Conservation (phyloP, 1,140 invertebrate species). For the Andricus grossulariae region DNA sequence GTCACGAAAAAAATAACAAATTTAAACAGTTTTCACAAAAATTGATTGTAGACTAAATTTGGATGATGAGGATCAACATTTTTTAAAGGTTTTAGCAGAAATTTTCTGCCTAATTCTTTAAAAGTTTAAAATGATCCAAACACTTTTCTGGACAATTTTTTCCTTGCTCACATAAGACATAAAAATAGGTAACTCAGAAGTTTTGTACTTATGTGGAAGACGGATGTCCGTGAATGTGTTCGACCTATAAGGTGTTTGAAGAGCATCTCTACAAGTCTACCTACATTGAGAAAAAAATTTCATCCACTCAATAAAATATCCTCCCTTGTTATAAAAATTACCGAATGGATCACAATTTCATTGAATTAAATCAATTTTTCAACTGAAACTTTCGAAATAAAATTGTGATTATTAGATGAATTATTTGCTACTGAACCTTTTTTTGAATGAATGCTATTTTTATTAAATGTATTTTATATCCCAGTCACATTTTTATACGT, state of each 20-base stretch:
- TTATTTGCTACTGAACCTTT: too few relatives aligned
- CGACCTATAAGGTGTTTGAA: not conserved
- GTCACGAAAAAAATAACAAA: too few relatives aligned
- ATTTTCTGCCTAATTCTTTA: too few relatives aligned
- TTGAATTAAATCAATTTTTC: too few relatives aligned
- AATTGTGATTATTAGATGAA: too few relatives aligned
- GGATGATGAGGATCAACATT: too few relatives aligned
- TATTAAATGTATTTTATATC: not conserved
- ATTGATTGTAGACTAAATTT: too few relatives aligned
- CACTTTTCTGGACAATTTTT: slow-evolving; percentile 1
- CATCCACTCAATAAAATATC: not conserved
- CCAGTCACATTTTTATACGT: not conserved
- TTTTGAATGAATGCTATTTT: not conserved
- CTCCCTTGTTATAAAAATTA: not conserved
- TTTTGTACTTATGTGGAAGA: slow-evolving; percentile 72
- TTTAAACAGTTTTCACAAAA: too few relatives aligned
- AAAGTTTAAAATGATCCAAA: not conserved
- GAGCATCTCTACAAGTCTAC: not conserved
- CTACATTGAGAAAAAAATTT: not conserved
- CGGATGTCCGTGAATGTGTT: slow-evolving; percentile 53
- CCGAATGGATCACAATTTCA: too few relatives aligned
- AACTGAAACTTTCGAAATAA: too few relatives aligned
- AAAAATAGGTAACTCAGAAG: not conserved
- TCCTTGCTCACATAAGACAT: not conserved
- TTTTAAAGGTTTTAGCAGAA: too few relatives aligned